Percentiles rank a stretch among this genome's conserved stretches.
Conservation (phyloP, 2,888 invertebrate species). For the Allygus modestus region DNA sequence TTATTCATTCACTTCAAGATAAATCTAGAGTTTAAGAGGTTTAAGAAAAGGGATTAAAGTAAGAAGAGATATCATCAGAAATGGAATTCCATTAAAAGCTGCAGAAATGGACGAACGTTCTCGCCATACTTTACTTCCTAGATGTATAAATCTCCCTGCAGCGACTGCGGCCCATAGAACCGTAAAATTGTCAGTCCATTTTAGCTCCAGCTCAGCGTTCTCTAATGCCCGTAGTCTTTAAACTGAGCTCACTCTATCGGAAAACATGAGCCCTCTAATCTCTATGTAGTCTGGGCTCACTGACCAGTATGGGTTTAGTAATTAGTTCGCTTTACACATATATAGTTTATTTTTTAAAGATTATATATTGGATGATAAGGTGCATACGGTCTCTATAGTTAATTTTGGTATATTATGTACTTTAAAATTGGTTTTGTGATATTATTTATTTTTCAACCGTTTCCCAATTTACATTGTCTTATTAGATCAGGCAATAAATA, state of each 20-base stretch:
- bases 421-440: no score
- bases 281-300: no score
- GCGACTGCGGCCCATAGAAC: conserved; percentile 17
- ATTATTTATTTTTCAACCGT: no score
- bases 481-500: no score
- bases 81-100: conserved; percentile 40
- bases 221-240: background rate
- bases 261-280: no score
- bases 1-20: background rate
- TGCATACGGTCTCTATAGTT: no score
- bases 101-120: conserved; percentile 35
- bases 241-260: background rate
- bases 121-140: conserved; percentile 12
- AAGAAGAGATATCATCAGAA: conserved; percentile 37
- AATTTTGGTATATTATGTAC: no score
- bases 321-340: no score
- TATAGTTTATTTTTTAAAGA: no score
- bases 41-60: conserved; percentile 22
- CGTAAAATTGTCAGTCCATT: conserved; percentile 21
- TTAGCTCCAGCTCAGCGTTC: background rate
- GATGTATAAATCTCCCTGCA: conserved; percentile 20
- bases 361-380: no score
- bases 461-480: no score
- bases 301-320: no score
- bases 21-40: background rate